Evolutionary conservation across 1,140 invertebrate species (phyloP).

Genomic region (Dermatophagoides farinae): DNA sequence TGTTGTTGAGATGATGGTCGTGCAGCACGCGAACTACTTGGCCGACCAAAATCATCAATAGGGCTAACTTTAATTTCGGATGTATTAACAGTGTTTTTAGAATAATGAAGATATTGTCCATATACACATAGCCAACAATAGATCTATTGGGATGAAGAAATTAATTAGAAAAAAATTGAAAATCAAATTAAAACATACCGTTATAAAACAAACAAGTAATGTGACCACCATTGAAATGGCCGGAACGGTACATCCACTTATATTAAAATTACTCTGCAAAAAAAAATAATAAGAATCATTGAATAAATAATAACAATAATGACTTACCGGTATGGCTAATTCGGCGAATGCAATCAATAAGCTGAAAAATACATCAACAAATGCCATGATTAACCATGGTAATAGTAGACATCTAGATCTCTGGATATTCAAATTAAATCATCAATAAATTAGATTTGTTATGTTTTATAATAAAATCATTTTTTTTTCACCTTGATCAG

Average conservation of each 20-base stretch:
- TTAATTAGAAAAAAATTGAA: background rate
- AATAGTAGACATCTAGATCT: constrained; percentile 4
- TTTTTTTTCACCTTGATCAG: constrained; percentile 4
- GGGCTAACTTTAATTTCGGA: constrained; percentile 8
- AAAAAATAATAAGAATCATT: background rate
- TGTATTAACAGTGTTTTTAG: background rate
- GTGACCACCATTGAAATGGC: background rate
- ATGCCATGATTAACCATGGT: constrained; percentile 8
- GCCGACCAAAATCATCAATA: background rate
- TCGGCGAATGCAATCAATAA: constrained; percentile 7
- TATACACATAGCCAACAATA: background rate
- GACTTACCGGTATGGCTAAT: constrained; percentile 7
- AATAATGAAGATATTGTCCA: background rate
- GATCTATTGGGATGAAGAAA: background rate
- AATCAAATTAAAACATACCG: background rate
- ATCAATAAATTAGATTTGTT: background rate
- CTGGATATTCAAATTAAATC: background rate
- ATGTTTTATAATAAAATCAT: background rate
- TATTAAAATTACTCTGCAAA: background rate
- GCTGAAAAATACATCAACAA: constrained; percentile 4
- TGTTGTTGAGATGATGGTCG: no score
- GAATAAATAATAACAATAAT: background rate
- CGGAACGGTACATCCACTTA: background rate
- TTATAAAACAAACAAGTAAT: background rate
- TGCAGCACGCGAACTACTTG: no score